Percentiles rank a stretch among this genome's conserved stretches.
phyloP scores from a whole-genome alignment of 92 coral and sea anemone genomes.

The Porites lobata region DNA sequence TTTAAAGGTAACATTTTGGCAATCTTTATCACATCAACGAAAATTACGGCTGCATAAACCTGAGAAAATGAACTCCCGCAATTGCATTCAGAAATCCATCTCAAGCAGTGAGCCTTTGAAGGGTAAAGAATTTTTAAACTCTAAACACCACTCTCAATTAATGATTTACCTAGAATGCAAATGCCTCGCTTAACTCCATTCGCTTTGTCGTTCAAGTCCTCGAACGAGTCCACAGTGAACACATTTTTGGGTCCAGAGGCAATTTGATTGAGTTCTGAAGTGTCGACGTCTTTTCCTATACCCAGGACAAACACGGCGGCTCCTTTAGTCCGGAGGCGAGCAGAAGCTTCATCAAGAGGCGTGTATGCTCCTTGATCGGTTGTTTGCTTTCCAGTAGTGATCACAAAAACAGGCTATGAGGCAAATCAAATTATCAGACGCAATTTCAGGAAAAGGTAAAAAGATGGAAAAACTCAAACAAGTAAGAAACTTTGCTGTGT shows the following conservation, averaged over 20 bases:
- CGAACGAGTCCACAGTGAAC: no score
- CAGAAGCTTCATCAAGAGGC: no score
- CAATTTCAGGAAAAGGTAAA: not conserved
- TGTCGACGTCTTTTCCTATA: no score
- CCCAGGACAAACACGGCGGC: no score
- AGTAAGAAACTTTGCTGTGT: not conserved
- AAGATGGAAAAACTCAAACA: not conserved
- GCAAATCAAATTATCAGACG: not conserved
- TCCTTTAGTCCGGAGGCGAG: no score
- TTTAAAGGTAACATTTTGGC: no score
- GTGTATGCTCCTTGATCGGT: constrained; percentile 7
- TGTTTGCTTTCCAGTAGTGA: constrained; percentile 51
- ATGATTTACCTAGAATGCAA: constrained; percentile 52
- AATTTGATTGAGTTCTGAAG: constrained; percentile 7
- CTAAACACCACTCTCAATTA: not conserved
- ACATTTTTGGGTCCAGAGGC: constrained; percentile 22
- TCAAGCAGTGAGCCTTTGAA: no score
- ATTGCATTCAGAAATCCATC: no score
- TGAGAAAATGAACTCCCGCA: no score
- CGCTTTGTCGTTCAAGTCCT: no score
- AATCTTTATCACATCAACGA: no score
- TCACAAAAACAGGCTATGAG: not conserved
- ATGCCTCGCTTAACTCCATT: not conserved
- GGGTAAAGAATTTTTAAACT: not conserved
- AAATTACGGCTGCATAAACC: no score